These are phyloP conservation scores for Vireo griseus DNA, from an alignment of 2,797 vertebrate species.

Conservation along the genomic window DNA sequence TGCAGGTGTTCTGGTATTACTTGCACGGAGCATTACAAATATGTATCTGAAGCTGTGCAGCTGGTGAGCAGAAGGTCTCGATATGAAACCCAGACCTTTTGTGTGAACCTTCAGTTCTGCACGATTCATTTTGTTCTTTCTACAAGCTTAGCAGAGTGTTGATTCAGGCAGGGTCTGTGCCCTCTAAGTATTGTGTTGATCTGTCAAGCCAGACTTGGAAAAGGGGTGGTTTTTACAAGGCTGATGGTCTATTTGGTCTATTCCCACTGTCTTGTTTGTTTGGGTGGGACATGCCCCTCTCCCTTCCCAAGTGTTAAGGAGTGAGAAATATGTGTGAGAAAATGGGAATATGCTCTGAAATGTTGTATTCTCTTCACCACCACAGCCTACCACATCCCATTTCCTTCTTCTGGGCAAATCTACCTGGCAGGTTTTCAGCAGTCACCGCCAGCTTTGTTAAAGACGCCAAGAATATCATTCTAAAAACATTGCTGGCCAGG, in stretches of 20 bases:
- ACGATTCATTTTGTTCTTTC: background rate
- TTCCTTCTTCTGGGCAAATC: conserved; percentile 23
- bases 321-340: conserved; percentile 14
- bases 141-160: background rate
- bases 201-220: background rate
- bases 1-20: background rate
- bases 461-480: background rate
- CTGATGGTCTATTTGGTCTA: background rate
- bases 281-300: background rate
- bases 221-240: background rate
- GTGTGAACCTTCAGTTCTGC: background rate
- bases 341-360: background rate
- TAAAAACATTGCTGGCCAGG: background rate
- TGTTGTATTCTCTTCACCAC: background rate
- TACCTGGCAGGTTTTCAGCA: conserved; percentile 7
- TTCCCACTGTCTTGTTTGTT: background rate
- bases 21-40: background rate
- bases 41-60: background rate
- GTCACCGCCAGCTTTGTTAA: background rate
- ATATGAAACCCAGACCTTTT: background rate
- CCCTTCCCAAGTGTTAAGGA: background rate
- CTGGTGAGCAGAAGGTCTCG: background rate
- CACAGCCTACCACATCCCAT: background rate
- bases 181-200: background rate
- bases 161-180: background rate